Conservation (phyloP, 2,113 vertebrate genomes). For the Gallinago undulata region DNA sequence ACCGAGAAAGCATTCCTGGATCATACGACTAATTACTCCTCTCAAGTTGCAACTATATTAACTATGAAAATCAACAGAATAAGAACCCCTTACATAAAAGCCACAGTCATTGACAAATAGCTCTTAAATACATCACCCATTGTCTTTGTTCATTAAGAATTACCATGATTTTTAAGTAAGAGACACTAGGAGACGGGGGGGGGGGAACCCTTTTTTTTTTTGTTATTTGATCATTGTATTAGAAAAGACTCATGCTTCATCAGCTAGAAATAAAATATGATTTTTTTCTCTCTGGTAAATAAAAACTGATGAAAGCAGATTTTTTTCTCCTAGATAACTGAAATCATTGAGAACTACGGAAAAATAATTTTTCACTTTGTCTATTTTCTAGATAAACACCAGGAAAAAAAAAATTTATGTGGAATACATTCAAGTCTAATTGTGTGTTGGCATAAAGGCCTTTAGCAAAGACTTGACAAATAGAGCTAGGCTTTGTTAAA, state of each 20-base stretch:
- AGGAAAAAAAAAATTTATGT: background rate
- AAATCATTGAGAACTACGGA: background rate
- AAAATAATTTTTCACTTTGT: background rate
- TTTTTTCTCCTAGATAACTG: background rate
- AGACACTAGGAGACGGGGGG: background rate
- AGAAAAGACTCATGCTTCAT: background rate
- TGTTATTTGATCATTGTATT: background rate
- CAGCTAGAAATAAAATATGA: background rate
- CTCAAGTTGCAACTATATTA: background rate
- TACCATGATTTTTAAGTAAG: background rate
- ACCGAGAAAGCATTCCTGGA: background rate
- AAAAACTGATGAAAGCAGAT: background rate
- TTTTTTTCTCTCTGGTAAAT: background rate
- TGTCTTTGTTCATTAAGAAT: background rate
- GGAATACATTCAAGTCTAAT: background rate
- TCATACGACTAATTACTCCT: background rate
- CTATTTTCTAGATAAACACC: background rate
- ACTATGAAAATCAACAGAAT: background rate
- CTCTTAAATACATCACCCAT: background rate
- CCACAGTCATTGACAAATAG: background rate
- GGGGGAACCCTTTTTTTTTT: no score
- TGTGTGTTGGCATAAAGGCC: background rate
- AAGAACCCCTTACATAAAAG: background rate
- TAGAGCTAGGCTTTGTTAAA: background rate
- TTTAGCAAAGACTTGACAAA: background rate